A percentile compares a stretch with the other conserved stretches of the same genome.
phyloP scores from a whole-genome alignment of 2,113 vertebrate species.

The Stercorarius parasiticus region DNA sequence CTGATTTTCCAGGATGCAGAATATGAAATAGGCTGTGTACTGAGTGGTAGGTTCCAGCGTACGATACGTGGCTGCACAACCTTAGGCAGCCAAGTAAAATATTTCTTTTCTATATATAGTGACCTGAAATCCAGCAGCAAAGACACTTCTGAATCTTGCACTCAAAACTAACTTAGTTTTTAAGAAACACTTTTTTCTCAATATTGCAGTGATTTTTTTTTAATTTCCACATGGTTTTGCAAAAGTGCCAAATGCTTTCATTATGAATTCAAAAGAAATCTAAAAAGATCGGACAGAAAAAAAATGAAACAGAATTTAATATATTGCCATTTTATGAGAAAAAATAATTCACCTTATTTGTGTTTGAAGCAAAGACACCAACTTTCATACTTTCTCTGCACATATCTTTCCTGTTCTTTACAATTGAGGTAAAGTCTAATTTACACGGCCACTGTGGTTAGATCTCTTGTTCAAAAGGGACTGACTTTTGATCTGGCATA shows the following conservation, averaged over 20 bases:
- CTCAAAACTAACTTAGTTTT: neutral
- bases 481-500: neutral
- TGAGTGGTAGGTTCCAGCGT: constrained; percentile 24
- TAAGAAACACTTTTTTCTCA: neutral
- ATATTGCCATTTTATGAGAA: neutral
- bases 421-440: neutral
- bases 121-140: constrained; percentile 26
- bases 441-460: neutral
- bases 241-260: neutral
- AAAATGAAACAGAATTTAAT: neutral
- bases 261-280: neutral
- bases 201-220: neutral
- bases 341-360: neutral
- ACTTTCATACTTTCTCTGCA: neutral
- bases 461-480: neutral
- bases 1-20: constrained; percentile 46
- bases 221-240: neutral
- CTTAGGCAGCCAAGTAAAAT: constrained; percentile 55
- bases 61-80: constrained; percentile 26
- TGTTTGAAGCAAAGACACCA: neutral
- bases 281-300: neutral
- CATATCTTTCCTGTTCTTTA: neutral
- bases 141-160: neutral
- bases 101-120: constrained; percentile 62
- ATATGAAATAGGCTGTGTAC: constrained; percentile 23